These are phyloP conservation scores for Sphaerodactylus townsendi DNA, from an alignment of 2,113 vertebrate genomes.

Conservation along the genomic window DNA sequence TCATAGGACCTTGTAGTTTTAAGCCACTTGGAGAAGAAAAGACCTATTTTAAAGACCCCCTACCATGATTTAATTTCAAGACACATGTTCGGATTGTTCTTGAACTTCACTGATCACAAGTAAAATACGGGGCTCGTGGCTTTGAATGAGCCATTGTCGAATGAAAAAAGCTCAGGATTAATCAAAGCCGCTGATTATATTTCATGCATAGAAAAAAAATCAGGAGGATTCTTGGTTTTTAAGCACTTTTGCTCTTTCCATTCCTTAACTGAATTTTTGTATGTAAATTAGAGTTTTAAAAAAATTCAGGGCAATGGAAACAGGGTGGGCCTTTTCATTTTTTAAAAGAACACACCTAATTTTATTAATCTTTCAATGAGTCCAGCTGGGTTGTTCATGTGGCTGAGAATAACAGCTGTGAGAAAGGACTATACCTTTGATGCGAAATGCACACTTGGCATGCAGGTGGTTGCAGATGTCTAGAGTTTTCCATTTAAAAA, in stretches of 20 bases:
- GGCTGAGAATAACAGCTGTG: slow-evolving; percentile 1
- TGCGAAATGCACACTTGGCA: neutral
- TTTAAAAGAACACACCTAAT: slow-evolving; percentile 34
- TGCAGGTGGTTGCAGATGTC: too few relatives aligned
- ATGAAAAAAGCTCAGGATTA: slow-evolving; percentile 66
- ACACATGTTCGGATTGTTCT: slow-evolving; percentile 51
- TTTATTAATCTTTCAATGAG: slow-evolving; percentile 46
- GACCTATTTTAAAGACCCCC: neutral
- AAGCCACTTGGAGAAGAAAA: neutral
- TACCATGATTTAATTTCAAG: slow-evolving; percentile 53
- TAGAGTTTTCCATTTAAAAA: too few relatives aligned
- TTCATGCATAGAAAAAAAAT: slow-evolving; percentile 1
- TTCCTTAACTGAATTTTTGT: slow-evolving; percentile 44
- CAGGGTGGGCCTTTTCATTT: slow-evolving; percentile 51
- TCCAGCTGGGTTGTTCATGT: slow-evolving; percentile 46
- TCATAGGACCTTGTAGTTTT: slow-evolving; percentile 1
- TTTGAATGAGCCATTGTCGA: slow-evolving; percentile 67
- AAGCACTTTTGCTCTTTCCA: slow-evolving; percentile 35
- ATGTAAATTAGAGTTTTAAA: slow-evolving; percentile 27
- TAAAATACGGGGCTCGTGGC: slow-evolving; percentile 46
- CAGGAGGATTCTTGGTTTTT: slow-evolving; percentile 11
- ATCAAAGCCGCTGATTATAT: slow-evolving; percentile 69
- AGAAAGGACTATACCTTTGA: neutral
- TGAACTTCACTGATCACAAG: slow-evolving; percentile 55
- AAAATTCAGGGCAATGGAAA: slow-evolving; percentile 27